A percentile compares a stretch with the other conserved stretches of the same genome.
Evolutionary conservation across 2,113 vertebrate species (phyloP).

Genomic region (Lasiurus cinereus): DNA sequence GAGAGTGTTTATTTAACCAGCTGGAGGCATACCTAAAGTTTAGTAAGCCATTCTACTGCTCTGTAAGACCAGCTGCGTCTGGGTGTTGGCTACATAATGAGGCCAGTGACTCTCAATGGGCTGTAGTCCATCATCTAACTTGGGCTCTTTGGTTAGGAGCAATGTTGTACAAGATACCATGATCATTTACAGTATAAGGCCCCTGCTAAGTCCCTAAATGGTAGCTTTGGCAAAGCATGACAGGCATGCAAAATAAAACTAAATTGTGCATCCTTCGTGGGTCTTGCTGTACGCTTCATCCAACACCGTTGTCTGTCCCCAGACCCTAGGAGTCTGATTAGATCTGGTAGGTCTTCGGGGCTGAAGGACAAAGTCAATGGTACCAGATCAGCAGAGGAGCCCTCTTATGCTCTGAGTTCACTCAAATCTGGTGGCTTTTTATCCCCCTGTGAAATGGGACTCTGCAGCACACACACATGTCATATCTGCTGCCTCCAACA

Average conservation of each 20-base stretch:
- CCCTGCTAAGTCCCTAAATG: background rate
- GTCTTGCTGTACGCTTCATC: background rate
- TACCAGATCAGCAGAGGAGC: background rate
- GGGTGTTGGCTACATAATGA: background rate
- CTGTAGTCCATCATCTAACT: background rate
- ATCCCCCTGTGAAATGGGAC: background rate
- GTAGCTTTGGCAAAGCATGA: background rate
- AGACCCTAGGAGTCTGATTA: background rate
- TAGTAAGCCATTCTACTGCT: background rate
- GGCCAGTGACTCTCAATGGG: background rate
- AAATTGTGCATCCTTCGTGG: background rate
- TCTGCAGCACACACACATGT: background rate
- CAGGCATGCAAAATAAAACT: background rate
- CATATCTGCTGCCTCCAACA: background rate
- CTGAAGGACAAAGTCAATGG: background rate
- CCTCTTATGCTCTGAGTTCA: background rate
- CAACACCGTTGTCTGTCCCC: background rate
- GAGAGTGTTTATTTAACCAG: background rate
- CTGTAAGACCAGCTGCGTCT: background rate
- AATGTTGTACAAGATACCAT: background rate
- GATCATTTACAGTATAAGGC: background rate
- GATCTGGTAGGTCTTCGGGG: background rate
- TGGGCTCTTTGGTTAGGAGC: background rate
- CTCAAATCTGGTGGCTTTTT: background rate
- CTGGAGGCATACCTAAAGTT: background rate